Evolutionary conservation across 1,140 invertebrate genomes (phyloP).

Genomic region (Achatina immaculata): DNA sequence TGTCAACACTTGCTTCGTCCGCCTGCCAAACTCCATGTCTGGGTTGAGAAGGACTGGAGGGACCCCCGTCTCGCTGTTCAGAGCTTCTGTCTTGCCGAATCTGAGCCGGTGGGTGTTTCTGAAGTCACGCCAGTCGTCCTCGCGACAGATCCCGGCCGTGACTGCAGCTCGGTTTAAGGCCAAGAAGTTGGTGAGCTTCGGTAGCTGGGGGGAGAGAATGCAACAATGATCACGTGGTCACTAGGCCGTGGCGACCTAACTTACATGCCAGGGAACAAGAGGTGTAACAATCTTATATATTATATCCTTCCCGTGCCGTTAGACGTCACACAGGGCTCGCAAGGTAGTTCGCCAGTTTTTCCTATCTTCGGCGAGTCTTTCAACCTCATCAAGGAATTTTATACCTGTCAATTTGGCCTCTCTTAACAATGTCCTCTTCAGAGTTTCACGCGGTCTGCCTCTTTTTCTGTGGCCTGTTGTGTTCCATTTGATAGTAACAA

Average conservation of each 20-base stretch:
- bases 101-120: constrained; percentile 16
- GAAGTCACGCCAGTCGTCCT: constrained; percentile 7
- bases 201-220: neutral
- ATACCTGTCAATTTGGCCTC: too few species aligned
- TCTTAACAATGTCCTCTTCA: too few species aligned
- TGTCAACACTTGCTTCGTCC: neutral
- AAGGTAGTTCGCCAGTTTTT: too few species aligned
- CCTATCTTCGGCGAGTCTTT: too few species aligned
- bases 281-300: neutral
- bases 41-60: neutral
- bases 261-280: neutral
- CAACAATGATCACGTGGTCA: neutral
- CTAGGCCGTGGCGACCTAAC: neutral
- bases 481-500: too few species aligned
- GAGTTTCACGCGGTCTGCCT: too few species aligned
- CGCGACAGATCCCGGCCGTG: neutral
- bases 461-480: too few species aligned
- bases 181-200: neutral
- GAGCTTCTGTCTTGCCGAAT: neutral
- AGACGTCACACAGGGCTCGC: too few species aligned
- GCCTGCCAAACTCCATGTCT: neutral
- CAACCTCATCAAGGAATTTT: too few species aligned
- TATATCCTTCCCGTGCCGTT: too few species aligned
- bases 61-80: too few species aligned
- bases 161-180: constrained; percentile 20